phyloP scores from a whole-genome alignment of 2,888 invertebrate species.

The Ctena decussata region DNA sequence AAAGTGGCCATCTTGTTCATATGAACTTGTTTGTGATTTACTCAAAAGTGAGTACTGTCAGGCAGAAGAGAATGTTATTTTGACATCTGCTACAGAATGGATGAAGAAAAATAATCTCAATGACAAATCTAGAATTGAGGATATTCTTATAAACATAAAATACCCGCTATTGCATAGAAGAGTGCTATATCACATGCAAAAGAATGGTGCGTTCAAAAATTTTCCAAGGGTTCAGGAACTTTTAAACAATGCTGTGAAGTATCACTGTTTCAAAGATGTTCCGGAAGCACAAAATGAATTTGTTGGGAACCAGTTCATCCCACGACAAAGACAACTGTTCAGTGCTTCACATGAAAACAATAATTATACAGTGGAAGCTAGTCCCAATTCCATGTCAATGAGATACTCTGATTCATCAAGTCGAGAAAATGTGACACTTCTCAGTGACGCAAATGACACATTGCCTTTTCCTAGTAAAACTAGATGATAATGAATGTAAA shows the following conservation, averaged over 20 bases:
- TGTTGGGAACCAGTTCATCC: slow-evolving; percentile 75
- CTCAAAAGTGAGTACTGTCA: slow-evolving; percentile 76
- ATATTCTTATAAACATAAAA: slow-evolving; percentile 81
- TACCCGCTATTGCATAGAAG: slow-evolving; percentile 80
- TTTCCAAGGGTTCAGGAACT: slow-evolving; percentile 81
- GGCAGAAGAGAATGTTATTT: slow-evolving; percentile 81
- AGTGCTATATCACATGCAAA: slow-evolving; percentile 82
- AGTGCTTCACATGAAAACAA: slow-evolving; percentile 52
- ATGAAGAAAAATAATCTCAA: slow-evolving; percentile 83
- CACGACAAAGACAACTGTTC: slow-evolving; percentile 40
- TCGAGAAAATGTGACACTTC: slow-evolving; percentile 54
- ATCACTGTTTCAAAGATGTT: slow-evolving; percentile 82
- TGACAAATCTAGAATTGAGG: slow-evolving; percentile 81
- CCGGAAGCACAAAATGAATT: slow-evolving; percentile 81
- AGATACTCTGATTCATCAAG: slow-evolving; percentile 66
- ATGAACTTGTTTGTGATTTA: slow-evolving; percentile 79
- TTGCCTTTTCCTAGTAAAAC: background rate
- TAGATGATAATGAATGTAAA: background rate
- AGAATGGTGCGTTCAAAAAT: slow-evolving; percentile 82
- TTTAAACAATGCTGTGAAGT: slow-evolving; percentile 79
- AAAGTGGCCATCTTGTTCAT: slow-evolving; percentile 76
- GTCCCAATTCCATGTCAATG: slow-evolving; percentile 65
- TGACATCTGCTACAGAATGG: slow-evolving; percentile 83
- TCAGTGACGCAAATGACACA: slow-evolving; percentile 47
- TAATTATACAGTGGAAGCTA: slow-evolving; percentile 65